Conservation (phyloP, 1,140 invertebrate species). For the Asobara japonica region DNA sequence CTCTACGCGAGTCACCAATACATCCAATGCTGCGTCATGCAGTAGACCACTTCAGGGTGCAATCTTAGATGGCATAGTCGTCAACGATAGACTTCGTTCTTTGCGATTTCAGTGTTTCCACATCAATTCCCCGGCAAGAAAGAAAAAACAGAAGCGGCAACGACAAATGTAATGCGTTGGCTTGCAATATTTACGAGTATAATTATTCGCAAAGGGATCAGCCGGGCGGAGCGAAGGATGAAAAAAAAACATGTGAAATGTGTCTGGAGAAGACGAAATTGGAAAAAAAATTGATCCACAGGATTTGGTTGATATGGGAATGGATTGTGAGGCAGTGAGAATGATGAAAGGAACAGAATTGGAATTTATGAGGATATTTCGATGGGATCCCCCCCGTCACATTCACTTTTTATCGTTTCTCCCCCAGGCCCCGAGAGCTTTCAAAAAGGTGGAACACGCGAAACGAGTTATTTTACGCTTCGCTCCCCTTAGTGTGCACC, state of each 20-base stretch:
- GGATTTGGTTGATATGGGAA: conserved; percentile 17
- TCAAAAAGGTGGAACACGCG: neutral
- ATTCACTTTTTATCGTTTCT: conserved; percentile 41
- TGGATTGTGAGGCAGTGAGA: conserved; percentile 7
- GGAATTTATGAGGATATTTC: conserved; percentile 49
- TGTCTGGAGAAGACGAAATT: neutral
- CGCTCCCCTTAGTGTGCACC: neutral
- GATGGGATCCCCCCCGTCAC: conserved; percentile 40
- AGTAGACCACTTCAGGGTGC: neutral
- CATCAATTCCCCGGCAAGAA: neutral
- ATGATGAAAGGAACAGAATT: conserved; percentile 29
- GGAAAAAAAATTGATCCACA: conserved; percentile 23
- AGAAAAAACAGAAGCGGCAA: neutral
- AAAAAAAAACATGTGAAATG: neutral
- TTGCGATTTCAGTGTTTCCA: neutral
- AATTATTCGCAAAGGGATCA: neutral
- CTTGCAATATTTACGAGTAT: neutral
- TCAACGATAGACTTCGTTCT: neutral
- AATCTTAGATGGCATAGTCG: neutral
- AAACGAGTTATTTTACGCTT: conserved; percentile 17
- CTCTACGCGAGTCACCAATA: neutral
- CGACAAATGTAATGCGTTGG: too few species aligned
- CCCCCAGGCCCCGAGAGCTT: neutral
- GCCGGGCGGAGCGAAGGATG: neutral
- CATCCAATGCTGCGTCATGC: neutral